phyloP scores from a whole-genome alignment of 2,113 vertebrate species.

The Pycnonotus jocosus region DNA sequence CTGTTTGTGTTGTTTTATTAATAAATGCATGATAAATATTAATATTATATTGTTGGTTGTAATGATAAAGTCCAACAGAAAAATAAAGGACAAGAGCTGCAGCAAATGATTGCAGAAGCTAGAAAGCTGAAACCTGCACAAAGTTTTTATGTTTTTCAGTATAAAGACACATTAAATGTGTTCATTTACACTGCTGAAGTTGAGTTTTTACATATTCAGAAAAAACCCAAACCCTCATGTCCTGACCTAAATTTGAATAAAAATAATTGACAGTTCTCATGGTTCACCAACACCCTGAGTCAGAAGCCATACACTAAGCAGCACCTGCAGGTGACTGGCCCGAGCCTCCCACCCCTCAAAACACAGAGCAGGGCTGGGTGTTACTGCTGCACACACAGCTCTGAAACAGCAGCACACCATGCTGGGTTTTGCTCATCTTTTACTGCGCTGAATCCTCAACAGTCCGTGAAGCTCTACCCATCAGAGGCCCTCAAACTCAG shows the following conservation, averaged over 20 bases:
- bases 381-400: background rate
- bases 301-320: background rate
- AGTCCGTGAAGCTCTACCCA: background rate
- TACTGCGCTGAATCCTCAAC: background rate
- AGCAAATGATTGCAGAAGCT: background rate
- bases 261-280: background rate
- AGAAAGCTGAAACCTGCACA: background rate
- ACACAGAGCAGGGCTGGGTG: background rate
- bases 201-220: background rate
- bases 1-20: background rate
- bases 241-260: background rate
- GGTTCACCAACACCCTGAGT: background rate
- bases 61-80: background rate
- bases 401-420: background rate
- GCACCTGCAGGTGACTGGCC: background rate
- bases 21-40: background rate
- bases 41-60: background rate
- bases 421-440: background rate
- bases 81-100: background rate
- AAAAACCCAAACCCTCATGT: background rate
- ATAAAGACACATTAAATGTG: fast-evolving
- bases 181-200: background rate
- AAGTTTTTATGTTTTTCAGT: background rate
- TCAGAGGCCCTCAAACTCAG: background rate
- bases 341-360: background rate